phyloP scores from a whole-genome alignment of 64 coral and sea anemone genomes.

The Pocillopora verrucosa region DNA sequence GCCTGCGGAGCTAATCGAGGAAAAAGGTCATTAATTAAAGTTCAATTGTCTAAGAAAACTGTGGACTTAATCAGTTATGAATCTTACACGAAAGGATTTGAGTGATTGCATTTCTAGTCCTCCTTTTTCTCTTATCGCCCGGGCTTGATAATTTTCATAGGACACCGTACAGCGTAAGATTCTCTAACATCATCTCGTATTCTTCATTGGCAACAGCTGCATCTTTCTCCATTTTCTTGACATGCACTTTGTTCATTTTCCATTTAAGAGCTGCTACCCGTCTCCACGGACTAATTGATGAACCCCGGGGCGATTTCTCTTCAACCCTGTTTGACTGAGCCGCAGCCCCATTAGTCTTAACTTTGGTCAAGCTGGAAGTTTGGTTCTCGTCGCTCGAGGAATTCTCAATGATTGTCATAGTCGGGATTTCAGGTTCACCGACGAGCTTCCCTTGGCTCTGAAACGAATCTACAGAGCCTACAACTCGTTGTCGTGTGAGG shows the following conservation, averaged over 20 bases:
- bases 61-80: no score
- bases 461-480: background rate
- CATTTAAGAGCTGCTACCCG: background rate
- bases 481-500: background rate
- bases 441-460: background rate
- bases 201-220: background rate
- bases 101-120: no score
- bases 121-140: no score
- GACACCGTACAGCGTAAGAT: conserved; percentile 12
- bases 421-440: background rate
- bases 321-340: background rate
- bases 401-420: background rate
- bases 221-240: conserved; percentile 4
- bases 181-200: conserved; percentile 26
- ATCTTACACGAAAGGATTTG: no score
- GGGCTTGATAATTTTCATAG: background rate
- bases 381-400: background rate
- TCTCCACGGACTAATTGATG: conserved; percentile 2
- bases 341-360: background rate
- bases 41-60: no score
- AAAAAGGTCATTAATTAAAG: no score
- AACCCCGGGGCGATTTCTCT: background rate
- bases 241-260: background rate
- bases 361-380: background rate
- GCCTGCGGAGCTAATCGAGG: no score